Base-by-base conservation (phyloP, 2,888 invertebrate species). In the Hirtodrosophila cameraria region DNA sequence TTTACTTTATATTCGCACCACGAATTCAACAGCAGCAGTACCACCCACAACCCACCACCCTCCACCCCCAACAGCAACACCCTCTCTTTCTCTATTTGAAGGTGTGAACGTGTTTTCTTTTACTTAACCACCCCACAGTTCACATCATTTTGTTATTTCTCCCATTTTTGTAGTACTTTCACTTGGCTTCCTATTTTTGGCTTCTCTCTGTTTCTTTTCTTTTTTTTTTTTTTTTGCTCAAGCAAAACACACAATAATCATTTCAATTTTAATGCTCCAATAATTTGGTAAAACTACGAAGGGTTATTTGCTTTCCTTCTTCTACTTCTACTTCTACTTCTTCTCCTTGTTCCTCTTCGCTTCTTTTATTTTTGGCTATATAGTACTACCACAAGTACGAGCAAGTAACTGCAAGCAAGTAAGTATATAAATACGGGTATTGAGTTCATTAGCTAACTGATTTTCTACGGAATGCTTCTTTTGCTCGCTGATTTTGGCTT, bases 201-300 rank as follows among this genome's bases (percentile, higher is more conserved):
- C 61, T 43, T 42, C 55, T 52, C 45, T 43, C 50, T 35, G 20
- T 49, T 48, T 41, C 38, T 41, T 42, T 48, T 42, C 38, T 55
- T 65, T 39, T 49, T 48, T 41, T 35, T 41, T 42, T 48, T 42
- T 42, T 55, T 65, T 39, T 41, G 33, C 69, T 42, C 46, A 55
- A 54, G 57, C 72, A 64, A 61, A 73, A 62, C 81, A 82, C 75
- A 83, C 74, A 80, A 81, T 86, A 83, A 83, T 86, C 84, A 83
- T 77, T 84, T 71, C 78, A 84, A 86, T 83, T 84, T 86, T 86
- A 86, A 83, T 83, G 82, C 82, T 83, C 82, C 84, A 83, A 83
- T 83, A 81, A 83, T 83, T 86, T 72, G 72, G 63, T 64, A 83
- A 86, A 74, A 64, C 75, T 62, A 4, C 43, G 43, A 82, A 78